Conservation (phyloP, 1,140 invertebrate genomes). For the Zelostemma sp. region DNA sequence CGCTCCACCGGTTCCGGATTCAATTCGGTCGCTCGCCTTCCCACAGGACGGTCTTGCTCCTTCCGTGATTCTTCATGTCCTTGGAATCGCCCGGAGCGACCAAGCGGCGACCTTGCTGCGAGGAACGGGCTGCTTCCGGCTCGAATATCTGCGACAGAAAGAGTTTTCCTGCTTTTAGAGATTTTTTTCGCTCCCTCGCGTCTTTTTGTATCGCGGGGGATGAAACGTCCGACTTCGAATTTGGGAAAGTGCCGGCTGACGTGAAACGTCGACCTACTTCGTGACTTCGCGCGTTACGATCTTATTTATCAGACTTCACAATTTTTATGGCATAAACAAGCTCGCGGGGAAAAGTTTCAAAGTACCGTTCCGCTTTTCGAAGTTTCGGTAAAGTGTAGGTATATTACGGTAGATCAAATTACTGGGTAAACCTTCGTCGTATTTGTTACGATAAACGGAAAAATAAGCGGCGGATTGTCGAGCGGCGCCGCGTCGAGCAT, state of each 20-base stretch:
- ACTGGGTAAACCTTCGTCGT: too few species aligned
- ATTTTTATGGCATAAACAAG: neutral
- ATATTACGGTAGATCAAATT: too few species aligned
- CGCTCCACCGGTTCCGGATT: neutral
- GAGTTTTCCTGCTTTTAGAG: neutral
- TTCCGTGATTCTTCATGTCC: constrained; percentile 30
- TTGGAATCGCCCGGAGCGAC: neutral
- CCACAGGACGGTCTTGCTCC: constrained; percentile 26
- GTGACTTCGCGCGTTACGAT: neutral
- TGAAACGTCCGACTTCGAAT: too few species aligned
- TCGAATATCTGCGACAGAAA: neutral
- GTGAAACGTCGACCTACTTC: neutral
- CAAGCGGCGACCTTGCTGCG: neutral
- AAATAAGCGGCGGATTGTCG: too few species aligned
- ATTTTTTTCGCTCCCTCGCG: neutral
- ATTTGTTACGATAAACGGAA: too few species aligned
- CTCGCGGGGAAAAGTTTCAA: too few species aligned
- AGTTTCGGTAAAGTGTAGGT: too few species aligned
- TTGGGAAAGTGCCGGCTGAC: too few species aligned
- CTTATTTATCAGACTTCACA: neutral
- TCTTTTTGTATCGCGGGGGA: too few species aligned
- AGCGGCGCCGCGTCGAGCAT: too few species aligned
- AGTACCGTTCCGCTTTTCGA: too few species aligned
- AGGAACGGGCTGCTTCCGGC: too few species aligned
- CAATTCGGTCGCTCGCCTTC: constrained; percentile 8